These are phyloP conservation scores for Trogon melanurus DNA, from an alignment of 2,113 vertebrate species.

Conservation along the genomic window DNA sequence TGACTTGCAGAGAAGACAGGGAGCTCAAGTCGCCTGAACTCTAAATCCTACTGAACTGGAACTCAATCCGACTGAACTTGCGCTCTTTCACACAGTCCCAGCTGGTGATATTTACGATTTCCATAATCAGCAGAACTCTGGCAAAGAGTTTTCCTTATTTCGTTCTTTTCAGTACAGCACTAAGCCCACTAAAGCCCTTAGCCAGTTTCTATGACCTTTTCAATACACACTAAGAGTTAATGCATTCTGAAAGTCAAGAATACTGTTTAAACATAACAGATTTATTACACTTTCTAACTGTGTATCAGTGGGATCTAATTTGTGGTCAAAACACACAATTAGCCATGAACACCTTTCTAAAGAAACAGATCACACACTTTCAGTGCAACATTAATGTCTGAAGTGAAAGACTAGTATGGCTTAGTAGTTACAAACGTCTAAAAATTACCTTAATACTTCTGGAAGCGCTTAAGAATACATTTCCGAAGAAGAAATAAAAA, in stretches of 20 bases:
- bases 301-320: not conserved
- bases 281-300: conserved; percentile 35
- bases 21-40: not conserved
- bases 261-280: conserved; percentile 26
- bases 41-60: not conserved
- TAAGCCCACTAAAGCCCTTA: not conserved
- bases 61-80: not conserved
- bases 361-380: conserved; percentile 37
- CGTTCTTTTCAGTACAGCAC: not conserved
- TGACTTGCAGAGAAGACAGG: not conserved
- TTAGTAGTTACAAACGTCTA: conserved; percentile 5
- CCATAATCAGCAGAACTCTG: not conserved
- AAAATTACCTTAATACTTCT: conserved; percentile 62
- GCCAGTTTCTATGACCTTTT: not conserved
- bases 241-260: not conserved
- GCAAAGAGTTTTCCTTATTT: not conserved
- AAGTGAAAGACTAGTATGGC: conserved; percentile 30
- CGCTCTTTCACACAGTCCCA: not conserved
- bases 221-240: conserved; percentile 7
- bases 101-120: not conserved
- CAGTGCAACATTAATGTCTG: not conserved
- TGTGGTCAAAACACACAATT: conserved; percentile 50
- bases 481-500: conserved; percentile 67
- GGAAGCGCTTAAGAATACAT: conserved; percentile 49
- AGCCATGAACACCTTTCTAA: conserved; percentile 40